Conservation (phyloP, 64 coral and sea anemone genomes). For the Montipora efflorescens region DNA sequence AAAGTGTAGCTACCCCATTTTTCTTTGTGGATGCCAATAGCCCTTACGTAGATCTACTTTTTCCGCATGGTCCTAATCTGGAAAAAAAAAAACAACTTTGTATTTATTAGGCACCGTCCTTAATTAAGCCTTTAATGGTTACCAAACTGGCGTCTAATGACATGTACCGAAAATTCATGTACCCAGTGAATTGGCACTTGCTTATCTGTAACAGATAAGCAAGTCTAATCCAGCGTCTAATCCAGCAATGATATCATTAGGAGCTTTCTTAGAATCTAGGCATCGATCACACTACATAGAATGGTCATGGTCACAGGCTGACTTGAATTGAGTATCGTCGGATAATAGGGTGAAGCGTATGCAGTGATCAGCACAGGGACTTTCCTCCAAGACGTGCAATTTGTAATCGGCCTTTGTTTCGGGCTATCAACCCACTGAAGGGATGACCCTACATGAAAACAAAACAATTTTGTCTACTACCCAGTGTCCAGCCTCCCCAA, state of each 20-base stretch:
- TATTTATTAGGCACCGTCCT: neutral
- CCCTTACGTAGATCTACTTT: neutral
- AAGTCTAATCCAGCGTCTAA: neutral
- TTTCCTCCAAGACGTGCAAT: conserved; percentile 32
- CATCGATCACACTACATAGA: conserved; percentile 45
- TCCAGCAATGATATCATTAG: conserved; percentile 28
- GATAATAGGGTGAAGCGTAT: conserved; percentile 40
- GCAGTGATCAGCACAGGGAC: conserved; percentile 68
- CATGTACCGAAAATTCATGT: neutral
- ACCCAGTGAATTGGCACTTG: neutral
- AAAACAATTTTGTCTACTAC: neutral
- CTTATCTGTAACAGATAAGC: conserved; percentile 32
- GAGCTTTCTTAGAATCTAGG: neutral
- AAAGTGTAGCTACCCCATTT: neutral
- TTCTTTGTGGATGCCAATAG: neutral
- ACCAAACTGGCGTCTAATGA: neutral
- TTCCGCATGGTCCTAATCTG: neutral
- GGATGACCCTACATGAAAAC: conserved; percentile 23
- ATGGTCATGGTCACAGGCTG: conserved; percentile 56
- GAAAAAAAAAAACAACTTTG: neutral
- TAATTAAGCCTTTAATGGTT: neutral
- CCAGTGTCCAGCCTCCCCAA: neutral
- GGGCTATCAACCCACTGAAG: conserved; percentile 33
- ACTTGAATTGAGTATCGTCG: conserved; percentile 21
- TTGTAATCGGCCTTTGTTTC: conserved; percentile 64